Percentiles rank a stretch among this genome's conserved stretches.
Conservation (phyloP, 2,113 vertebrate species). For the Galbula dea region DNA sequence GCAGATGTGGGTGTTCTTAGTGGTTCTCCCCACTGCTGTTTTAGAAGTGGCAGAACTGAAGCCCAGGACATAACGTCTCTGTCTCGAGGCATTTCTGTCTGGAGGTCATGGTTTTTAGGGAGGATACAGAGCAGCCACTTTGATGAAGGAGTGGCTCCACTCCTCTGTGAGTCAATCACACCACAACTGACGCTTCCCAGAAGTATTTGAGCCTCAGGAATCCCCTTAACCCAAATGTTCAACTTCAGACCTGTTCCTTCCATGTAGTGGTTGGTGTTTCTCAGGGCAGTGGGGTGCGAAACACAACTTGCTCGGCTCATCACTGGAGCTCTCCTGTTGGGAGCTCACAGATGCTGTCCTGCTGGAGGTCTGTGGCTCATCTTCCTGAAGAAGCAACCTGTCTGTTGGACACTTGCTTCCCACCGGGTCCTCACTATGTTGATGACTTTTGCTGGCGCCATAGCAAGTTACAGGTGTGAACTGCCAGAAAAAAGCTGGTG, state of each 20-base stretch:
- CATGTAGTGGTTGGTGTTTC: not conserved
- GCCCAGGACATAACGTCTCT: not conserved
- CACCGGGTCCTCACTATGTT: not conserved
- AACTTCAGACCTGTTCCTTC: not conserved
- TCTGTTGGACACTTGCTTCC: not conserved
- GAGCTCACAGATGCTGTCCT: accelerated
- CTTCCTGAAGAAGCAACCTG: not conserved
- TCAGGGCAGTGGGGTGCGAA: not conserved
- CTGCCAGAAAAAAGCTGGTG: not conserved
- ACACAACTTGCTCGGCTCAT: accelerated
- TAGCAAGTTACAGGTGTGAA: not conserved
- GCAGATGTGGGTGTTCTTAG: not conserved
- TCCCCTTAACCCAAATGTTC: not conserved
- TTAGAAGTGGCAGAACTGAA: not conserved
- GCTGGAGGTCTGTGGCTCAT: not conserved
- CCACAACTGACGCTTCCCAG: not conserved
- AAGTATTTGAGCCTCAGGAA: not conserved
- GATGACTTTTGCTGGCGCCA: not conserved
- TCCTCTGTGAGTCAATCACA: not conserved
- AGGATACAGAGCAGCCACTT: not conserved
- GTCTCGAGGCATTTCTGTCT: not conserved
- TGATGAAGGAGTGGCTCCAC: not conserved
- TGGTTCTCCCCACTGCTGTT: not conserved
- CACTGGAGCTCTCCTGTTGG: not conserved
- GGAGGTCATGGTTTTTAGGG: not conserved